These are phyloP conservation scores for Metridium senile DNA, from an alignment of 92 coral and sea anemone species.

Conservation along the genomic window DNA sequence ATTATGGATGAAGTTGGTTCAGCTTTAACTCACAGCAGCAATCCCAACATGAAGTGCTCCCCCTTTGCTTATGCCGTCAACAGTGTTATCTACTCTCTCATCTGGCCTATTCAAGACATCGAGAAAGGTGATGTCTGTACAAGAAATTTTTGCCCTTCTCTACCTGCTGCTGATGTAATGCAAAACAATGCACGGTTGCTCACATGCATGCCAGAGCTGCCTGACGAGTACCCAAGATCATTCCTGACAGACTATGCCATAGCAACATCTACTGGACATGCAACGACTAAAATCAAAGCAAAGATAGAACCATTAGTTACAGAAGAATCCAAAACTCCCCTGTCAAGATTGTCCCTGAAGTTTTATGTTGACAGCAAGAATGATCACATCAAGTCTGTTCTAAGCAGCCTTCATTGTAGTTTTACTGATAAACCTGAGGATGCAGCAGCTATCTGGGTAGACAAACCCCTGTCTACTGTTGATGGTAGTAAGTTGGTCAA, in stretches of 20 bases:
- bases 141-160: slow-evolving; percentile 65
- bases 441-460: slow-evolving; percentile 78
- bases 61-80: slow-evolving; percentile 83
- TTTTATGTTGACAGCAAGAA: slow-evolving; percentile 46
- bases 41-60: slow-evolving; percentile 74
- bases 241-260: slow-evolving; percentile 60
- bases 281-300: slow-evolving; percentile 16
- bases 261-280: slow-evolving; percentile 15
- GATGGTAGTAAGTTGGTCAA: slow-evolving; percentile 43
- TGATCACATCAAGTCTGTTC: slow-evolving; percentile 35
- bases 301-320: slow-evolving; percentile 18
- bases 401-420: slow-evolving; percentile 65
- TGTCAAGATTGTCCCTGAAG: slow-evolving; percentile 36
- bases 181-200: slow-evolving; percentile 72
- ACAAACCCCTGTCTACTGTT: slow-evolving; percentile 13
- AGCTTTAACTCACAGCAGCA: slow-evolving; percentile 58
- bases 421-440: slow-evolving; percentile 50
- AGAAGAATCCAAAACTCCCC: slow-evolving; percentile 10
- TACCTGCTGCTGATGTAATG: slow-evolving; percentile 47
- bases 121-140: slow-evolving; percentile 65
- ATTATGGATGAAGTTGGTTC: slow-evolving; percentile 82
- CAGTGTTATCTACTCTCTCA: slow-evolving; percentile 61
- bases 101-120: slow-evolving; percentile 73
- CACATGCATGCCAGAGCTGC: slow-evolving; percentile 57
- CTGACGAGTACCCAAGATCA: slow-evolving; percentile 54